Conservation (phyloP, 2,113 vertebrate genomes). For the Colossoma macropomum region DNA sequence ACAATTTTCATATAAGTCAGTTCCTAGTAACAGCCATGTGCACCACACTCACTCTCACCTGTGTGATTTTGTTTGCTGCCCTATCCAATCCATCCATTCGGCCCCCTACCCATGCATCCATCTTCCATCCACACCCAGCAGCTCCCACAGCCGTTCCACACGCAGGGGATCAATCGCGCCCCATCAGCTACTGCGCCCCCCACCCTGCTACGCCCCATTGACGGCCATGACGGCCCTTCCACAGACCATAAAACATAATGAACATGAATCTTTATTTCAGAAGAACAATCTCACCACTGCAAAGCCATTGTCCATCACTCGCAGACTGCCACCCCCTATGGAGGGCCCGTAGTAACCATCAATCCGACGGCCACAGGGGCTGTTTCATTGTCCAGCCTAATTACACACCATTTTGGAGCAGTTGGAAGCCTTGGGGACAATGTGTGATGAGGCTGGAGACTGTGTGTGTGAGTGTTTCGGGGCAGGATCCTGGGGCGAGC, state of each 20-base stretch:
- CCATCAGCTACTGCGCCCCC: slow-evolving; percentile 13
- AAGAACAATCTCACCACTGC: slow-evolving; percentile 81
- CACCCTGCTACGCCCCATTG: slow-evolving; percentile 2
- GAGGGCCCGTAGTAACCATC: slow-evolving; percentile 73
- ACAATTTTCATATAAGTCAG: not conserved
- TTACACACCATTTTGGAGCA: slow-evolving; percentile 52
- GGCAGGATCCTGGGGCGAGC: slow-evolving; percentile 32
- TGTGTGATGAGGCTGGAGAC: not conserved
- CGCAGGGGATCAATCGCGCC: slow-evolving; percentile 60
- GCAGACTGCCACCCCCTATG: slow-evolving; percentile 66
- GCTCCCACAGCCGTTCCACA: slow-evolving; percentile 38
- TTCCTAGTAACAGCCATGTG: too few relatives aligned
- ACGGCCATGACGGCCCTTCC: not conserved
- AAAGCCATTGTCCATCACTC: slow-evolving; percentile 75
- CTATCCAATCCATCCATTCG: not conserved
- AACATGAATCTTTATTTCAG: slow-evolving; percentile 65
- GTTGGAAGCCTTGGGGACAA: slow-evolving; percentile 34
- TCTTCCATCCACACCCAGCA: slow-evolving; percentile 22
- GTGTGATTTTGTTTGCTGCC: not conserved
- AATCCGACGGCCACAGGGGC: slow-evolving; percentile 65
- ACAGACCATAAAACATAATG: slow-evolving; percentile 53
- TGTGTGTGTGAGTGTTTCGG: slow-evolving; percentile 4
- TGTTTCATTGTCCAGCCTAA: slow-evolving; percentile 49
- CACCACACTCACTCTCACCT: not conserved
- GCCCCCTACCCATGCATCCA: not conserved